Evolutionary conservation across 2,113 vertebrate species (phyloP).

Genomic region (Apistogramma diplotaenia): DNA sequence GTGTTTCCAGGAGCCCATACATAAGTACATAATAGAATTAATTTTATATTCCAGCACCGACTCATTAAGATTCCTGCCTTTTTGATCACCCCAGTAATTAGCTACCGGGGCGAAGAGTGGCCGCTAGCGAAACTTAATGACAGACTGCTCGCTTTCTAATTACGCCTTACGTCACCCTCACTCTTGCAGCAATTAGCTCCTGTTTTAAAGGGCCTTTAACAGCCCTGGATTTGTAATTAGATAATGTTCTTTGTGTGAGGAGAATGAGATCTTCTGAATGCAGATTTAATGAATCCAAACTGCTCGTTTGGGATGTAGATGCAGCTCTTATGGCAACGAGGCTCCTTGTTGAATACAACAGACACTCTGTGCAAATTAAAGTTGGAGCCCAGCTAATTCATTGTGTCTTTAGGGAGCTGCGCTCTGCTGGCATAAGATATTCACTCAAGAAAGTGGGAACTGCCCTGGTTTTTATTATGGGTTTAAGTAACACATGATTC

Average conservation of each 20-base stretch:
- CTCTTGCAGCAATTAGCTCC: constrained; percentile 49
- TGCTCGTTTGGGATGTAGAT: constrained; percentile 43
- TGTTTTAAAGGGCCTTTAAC: constrained; percentile 63
- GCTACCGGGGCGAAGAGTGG: constrained; percentile 43
- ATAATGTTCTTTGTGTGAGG: constrained; percentile 46
- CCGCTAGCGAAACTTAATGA: constrained; percentile 46
- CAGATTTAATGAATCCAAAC: constrained; percentile 51
- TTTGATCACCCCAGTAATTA: constrained; percentile 55
- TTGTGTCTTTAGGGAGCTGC: neutral
- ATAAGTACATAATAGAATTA: constrained; percentile 20
- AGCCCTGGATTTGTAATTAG: constrained; percentile 58
- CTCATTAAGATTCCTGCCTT: constrained; percentile 55
- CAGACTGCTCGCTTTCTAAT: constrained; percentile 52
- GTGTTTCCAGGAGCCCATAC: neutral
- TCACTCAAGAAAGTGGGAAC: neutral
- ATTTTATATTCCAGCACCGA: constrained; percentile 19
- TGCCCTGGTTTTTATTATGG: neutral
- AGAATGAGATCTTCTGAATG: constrained; percentile 22
- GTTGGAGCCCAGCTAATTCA: constrained; percentile 33
- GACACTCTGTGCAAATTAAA: constrained; percentile 30
- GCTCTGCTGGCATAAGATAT: neutral
- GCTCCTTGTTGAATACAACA: constrained; percentile 33
- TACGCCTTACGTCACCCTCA: constrained; percentile 56
- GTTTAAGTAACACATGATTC: neutral
- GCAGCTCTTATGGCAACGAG: constrained; percentile 1